These are phyloP conservation scores for Athalia cordata DNA, from an alignment of 2,888 invertebrate genomes.

Conservation along the genomic window DNA sequence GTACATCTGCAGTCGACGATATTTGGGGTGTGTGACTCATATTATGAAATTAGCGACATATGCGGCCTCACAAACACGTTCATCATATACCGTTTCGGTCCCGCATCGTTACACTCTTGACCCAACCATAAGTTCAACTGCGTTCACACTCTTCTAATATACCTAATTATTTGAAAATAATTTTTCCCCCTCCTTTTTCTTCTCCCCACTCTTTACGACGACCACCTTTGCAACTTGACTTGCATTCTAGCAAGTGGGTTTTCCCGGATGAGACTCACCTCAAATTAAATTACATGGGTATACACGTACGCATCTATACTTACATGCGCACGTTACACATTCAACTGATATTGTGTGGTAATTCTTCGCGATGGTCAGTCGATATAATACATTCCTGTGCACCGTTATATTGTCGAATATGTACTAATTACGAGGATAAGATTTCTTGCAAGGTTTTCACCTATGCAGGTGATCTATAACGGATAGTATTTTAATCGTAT, in stretches of 20 bases:
- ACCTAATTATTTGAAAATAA: background rate
- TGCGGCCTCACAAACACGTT: background rate
- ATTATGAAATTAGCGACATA: slow-evolving; percentile 24
- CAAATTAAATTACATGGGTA: background rate
- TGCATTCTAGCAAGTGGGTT: slow-evolving; percentile 8
- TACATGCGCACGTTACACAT: slow-evolving; percentile 1
- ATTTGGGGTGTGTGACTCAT: slow-evolving; percentile 31
- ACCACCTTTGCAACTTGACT: background rate
- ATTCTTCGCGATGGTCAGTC: background rate
- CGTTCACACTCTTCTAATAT: background rate
- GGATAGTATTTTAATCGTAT: too few relatives aligned
- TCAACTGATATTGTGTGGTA: background rate
- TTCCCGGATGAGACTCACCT: slow-evolving; percentile 36
- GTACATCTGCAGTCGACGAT: background rate
- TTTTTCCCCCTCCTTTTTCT: background rate
- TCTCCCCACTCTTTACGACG: background rate
- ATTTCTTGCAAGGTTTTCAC: too few relatives aligned
- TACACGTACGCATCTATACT: background rate
- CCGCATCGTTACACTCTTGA: too few relatives aligned
- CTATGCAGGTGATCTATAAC: too few relatives aligned
- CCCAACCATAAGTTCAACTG: too few relatives aligned
- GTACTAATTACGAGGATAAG: too few relatives aligned
- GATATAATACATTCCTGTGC: too few relatives aligned
- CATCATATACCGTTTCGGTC: background rate
- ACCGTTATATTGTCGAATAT: too few relatives aligned